Evolutionary conservation across 37 sponge, comb jelly and placozoan species (phyloP).

Genomic region (Eunapius fragilis): DNA sequence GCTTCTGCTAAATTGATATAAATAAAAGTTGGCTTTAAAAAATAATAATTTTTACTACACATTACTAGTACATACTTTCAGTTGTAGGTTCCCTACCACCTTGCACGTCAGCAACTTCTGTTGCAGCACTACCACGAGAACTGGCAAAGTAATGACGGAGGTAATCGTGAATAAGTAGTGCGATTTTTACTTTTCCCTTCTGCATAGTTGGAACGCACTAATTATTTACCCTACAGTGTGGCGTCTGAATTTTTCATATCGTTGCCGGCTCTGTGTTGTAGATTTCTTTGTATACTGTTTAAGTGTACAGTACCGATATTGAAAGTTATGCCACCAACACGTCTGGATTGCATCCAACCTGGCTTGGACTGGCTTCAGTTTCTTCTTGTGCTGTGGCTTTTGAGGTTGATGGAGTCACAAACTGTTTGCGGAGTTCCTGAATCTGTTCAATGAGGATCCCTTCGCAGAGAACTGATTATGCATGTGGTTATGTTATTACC

Average conservation of each 20-base stretch:
- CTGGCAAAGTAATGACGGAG: not conserved
- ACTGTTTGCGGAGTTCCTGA: not conserved
- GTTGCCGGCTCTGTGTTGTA: not conserved
- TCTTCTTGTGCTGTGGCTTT: not conserved
- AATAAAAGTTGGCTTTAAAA: not conserved
- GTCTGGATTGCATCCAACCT: not conserved
- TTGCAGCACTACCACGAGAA: not conserved
- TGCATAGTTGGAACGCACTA: no score
- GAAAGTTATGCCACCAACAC: not conserved
- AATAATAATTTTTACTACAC: no score
- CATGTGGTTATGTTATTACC: not conserved
- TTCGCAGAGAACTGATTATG: not conserved
- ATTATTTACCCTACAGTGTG: not conserved
- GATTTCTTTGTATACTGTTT: not conserved
- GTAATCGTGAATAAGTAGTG: no score
- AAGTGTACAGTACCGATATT: not conserved
- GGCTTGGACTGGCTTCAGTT: not conserved
- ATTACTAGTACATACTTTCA: not conserved
- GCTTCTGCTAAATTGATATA: not conserved
- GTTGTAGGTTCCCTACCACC: not conserved
- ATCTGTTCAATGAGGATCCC: not conserved
- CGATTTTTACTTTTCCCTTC: no score
- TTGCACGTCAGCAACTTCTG: not conserved
- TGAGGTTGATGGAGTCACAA: not conserved
- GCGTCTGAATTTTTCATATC: not conserved